Percentiles rank a stretch among this genome's conserved stretches.
Evolutionary conservation across 2,797 vertebrate genomes (phyloP).

Genomic region (Harpagifer antarcticus): DNA sequence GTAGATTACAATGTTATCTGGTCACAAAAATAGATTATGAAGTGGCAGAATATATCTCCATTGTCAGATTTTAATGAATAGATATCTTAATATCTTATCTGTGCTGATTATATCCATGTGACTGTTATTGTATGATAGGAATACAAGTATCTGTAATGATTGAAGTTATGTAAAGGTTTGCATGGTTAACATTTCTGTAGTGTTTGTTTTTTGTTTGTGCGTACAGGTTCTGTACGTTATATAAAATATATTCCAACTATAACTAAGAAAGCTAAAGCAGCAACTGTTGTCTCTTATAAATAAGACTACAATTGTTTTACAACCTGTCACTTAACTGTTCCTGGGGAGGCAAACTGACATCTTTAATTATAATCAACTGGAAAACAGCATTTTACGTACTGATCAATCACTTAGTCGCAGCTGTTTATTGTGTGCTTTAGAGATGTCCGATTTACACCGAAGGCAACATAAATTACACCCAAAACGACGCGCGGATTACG

Average conservation of each 20-base stretch:
- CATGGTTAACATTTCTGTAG: not conserved
- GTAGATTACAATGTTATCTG: no score
- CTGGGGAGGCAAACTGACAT: not conserved
- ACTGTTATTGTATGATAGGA: no score
- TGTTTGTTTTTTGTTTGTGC: not conserved
- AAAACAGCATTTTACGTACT: not conserved
- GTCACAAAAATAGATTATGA: no score
- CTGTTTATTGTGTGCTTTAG: rapidly evolving
- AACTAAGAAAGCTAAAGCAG: not conserved
- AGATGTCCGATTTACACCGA: slow-evolving; percentile 3
- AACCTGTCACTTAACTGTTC: not conserved
- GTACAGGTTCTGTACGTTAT: no score
- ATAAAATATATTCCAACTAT: not conserved
- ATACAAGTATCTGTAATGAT: not conserved
- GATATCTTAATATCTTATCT: no score
- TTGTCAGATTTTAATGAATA: no score
- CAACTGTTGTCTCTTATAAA: no score
- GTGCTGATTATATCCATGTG: no score
- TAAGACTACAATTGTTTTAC: not conserved
- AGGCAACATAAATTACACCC: slow-evolving; percentile 55
- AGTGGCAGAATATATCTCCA: no score
- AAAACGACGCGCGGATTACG: not conserved
- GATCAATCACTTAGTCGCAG: not conserved
- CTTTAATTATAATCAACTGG: not conserved
- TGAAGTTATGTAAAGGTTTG: not conserved